These are phyloP conservation scores for Proisotoma minuta DNA, from an alignment of 2,888 invertebrate genomes.

Conservation along the genomic window DNA sequence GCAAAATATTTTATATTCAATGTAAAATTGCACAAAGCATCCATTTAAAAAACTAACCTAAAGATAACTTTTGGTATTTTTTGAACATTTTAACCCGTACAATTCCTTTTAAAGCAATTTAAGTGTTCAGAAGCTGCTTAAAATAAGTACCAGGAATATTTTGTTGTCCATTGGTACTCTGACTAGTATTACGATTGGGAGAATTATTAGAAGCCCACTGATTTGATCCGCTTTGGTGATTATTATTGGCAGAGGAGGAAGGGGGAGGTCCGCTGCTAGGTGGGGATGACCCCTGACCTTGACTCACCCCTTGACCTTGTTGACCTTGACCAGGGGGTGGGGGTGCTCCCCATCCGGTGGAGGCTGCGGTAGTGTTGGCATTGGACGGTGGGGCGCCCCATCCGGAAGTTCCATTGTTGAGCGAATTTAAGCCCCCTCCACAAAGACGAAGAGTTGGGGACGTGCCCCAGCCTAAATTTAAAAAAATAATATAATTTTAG, in stretches of 20 bases:
- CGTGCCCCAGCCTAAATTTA: conserved; percentile 63
- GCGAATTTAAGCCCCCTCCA: conserved; percentile 76
- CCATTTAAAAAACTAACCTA: neutral
- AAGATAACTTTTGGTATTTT: neutral
- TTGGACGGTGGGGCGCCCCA: conserved; percentile 73
- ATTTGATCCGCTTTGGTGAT: conserved; percentile 44
- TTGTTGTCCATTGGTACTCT: conserved; percentile 47
- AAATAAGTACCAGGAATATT: conserved; percentile 46
- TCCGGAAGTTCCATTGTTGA: conserved; percentile 66
- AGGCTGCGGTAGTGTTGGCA: conserved; percentile 54
- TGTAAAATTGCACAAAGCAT: neutral
- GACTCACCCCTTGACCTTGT: conserved; percentile 44
- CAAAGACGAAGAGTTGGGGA: conserved; percentile 62
- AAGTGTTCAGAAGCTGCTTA: too few species aligned
- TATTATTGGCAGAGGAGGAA: conserved; percentile 47
- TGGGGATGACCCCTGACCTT: conserved; percentile 16
- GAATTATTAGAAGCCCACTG: conserved; percentile 47
- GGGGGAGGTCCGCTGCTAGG: conserved; percentile 19
- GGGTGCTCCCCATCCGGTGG: conserved; percentile 56
- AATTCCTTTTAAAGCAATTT: too few species aligned
- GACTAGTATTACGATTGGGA: conserved; percentile 47
- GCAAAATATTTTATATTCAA: too few species aligned
- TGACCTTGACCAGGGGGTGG: conserved; percentile 48
- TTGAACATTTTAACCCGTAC: too few species aligned
- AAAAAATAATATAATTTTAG: too few species aligned